phyloP scores from a whole-genome alignment of 2,113 vertebrate genomes.

The Ageneiosus marmoratus region DNA sequence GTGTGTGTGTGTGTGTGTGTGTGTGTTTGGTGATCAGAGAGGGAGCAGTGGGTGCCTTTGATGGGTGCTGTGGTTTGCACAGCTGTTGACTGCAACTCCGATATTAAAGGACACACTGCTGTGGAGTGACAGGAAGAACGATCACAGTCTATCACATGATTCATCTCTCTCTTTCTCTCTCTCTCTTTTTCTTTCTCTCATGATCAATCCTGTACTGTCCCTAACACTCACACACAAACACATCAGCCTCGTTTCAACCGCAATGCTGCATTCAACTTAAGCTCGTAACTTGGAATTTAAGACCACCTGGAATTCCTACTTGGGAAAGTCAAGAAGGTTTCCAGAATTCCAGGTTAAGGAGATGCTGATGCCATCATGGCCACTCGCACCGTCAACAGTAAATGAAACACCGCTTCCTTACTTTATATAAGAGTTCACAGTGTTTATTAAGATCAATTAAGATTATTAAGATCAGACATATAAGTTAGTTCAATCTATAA shows the following conservation, averaged over 20 bases:
- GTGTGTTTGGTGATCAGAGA: slow-evolving; percentile 34
- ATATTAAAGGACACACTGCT: slow-evolving; percentile 11
- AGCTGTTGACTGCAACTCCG: slow-evolving; percentile 27
- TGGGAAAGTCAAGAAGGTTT: background rate
- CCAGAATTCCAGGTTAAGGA: background rate
- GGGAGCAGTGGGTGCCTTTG: slow-evolving; percentile 3
- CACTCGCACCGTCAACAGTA: background rate
- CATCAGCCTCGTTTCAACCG: background rate
- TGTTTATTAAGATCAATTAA: background rate
- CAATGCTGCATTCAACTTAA: background rate
- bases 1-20: slow-evolving; percentile 26
- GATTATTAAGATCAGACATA: background rate
- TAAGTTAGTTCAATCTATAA: background rate
- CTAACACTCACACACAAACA: background rate
- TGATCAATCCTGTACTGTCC: background rate
- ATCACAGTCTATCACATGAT: slow-evolving; percentile 50
- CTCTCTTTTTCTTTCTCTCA: slow-evolving; percentile 41
- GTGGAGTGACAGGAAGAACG: background rate
- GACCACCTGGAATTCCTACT: background rate
- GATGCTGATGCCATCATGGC: background rate
- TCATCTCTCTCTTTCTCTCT: slow-evolving; percentile 9
- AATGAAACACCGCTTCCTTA: background rate
- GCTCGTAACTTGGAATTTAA: background rate
- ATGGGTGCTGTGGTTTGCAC: slow-evolving; percentile 29
- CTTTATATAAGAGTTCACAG: background rate